Evolutionary conservation across 2,113 vertebrate species (phyloP).

Genomic region (Zapus hudsonius): DNA sequence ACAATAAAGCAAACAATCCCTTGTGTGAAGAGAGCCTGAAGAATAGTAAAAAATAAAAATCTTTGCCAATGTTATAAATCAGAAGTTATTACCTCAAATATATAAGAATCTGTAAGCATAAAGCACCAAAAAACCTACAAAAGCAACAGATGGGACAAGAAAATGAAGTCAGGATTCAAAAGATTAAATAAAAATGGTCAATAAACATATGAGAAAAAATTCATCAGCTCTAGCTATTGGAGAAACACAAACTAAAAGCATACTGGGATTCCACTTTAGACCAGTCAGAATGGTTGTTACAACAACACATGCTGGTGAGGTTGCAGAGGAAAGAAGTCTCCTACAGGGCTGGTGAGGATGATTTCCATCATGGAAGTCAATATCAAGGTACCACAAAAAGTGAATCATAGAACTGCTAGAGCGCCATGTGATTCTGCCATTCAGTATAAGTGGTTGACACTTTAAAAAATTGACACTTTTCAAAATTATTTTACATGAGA

Average conservation of each 20-base stretch:
- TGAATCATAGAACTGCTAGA: not conserved
- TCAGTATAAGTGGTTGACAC: too few species aligned
- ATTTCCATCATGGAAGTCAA: not conserved
- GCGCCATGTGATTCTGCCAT: not conserved
- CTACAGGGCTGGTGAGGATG: too few species aligned
- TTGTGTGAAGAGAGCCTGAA: too few species aligned
- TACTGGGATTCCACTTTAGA: not conserved
- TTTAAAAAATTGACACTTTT: too few species aligned
- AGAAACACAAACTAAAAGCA: not conserved
- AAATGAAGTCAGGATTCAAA: too few species aligned
- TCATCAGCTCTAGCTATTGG: not conserved
- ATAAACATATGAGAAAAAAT: not conserved
- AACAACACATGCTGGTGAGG: not conserved
- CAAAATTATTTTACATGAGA: not conserved
- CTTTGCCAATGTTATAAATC: not conserved
- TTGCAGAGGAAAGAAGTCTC: not conserved
- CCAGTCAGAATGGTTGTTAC: not conserved
- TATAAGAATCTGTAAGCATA: not conserved
- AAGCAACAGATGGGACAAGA: too few species aligned
- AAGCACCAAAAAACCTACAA: not conserved
- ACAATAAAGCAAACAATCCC: not conserved
- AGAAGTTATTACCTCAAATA: not conserved
- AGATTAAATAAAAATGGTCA: not conserved
- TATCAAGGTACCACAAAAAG: not conserved
- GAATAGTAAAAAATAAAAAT: not conserved